Percentiles rank a stretch among this genome's conserved stretches.
phyloP scores from a whole-genome alignment of 2,888 invertebrate genomes.

The Dicyrtoma fusca region DNA sequence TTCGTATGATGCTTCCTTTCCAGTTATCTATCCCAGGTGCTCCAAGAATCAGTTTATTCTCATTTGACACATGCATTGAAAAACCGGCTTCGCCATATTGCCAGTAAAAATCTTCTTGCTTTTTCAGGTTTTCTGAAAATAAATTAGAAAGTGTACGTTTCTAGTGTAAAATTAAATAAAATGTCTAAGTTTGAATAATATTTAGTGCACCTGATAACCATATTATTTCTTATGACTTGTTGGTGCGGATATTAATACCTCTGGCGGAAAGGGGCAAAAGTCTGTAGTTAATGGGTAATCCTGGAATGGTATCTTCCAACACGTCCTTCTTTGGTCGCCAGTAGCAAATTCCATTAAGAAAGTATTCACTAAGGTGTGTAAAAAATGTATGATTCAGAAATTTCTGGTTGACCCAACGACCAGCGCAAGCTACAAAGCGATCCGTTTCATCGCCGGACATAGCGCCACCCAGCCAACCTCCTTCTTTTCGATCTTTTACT shows the following conservation, averaged over 20 bases:
- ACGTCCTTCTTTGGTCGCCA: conserved; percentile 43
- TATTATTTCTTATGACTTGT: too few species aligned
- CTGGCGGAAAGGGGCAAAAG: conserved; percentile 39
- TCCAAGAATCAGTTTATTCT: conserved; percentile 64
- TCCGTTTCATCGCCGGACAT: conserved; percentile 39
- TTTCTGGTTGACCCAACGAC: conserved; percentile 56
- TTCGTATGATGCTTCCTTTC: conserved; percentile 56
- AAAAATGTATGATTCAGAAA: conserved; percentile 1
- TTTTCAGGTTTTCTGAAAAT: not conserved
- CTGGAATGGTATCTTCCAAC: conserved; percentile 12
- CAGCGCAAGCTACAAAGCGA: conserved; percentile 53
- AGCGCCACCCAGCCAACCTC: conserved; percentile 55
- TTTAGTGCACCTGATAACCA: not conserved
- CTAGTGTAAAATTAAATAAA: not conserved
- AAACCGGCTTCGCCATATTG: conserved; percentile 58
- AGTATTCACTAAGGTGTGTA: conserved; percentile 21
- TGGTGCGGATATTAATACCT: conserved; percentile 35
- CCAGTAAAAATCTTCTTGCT: conserved; percentile 38
- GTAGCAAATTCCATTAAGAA: conserved; percentile 56
- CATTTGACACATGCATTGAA: conserved; percentile 55
- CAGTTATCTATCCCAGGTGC: conserved; percentile 68
- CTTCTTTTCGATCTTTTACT: conserved; percentile 48
- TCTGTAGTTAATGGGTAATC: conserved; percentile 37
- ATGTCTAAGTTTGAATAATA: conserved; percentile 1
- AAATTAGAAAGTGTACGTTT: not conserved